A percentile compares a stretch with the other conserved stretches of the same genome.
Conservation (phyloP, 2,113 vertebrate species). For the Mionectes macconnelli region DNA sequence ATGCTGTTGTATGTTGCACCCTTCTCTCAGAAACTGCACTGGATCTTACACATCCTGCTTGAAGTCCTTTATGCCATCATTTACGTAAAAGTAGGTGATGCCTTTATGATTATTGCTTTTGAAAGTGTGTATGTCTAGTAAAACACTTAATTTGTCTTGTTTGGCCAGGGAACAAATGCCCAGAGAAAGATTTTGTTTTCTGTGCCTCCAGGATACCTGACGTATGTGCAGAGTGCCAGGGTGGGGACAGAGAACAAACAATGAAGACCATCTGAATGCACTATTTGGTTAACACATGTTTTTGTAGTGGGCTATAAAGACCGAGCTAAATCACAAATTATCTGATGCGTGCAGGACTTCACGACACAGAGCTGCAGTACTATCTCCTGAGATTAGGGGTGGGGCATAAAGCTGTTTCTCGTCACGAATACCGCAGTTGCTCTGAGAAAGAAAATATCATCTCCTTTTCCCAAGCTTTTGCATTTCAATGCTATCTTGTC, state of each 20-base stretch:
- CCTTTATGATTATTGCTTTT: not conserved
- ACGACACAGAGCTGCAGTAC: not conserved
- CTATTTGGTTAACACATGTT: not conserved
- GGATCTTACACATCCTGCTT: not conserved
- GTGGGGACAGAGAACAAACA: not conserved
- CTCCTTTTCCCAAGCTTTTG: not conserved
- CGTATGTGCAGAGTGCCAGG: not conserved
- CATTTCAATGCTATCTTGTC: constrained; percentile 20
- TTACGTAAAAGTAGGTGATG: not conserved
- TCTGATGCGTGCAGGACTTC: not conserved
- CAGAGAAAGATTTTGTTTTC: not conserved
- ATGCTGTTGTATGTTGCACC: not conserved
- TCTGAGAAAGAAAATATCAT: not conserved
- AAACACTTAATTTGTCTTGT: not conserved
- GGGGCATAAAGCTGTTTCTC: not conserved
- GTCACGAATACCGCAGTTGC: not conserved
- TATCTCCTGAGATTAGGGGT: not conserved
- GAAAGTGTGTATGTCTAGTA: not conserved
- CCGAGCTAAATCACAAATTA: not conserved
- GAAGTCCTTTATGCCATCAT: not conserved
- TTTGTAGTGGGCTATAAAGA: not conserved
- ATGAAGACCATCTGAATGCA: not conserved
- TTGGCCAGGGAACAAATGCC: not conserved
- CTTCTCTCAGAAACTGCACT: not conserved
- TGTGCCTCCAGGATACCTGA: not conserved